Evolutionary conservation across 2,888 invertebrate genomes (phyloP), one percentile per base, ranked within the genome.

Genomic region (Drosophila ustulata): DNA sequence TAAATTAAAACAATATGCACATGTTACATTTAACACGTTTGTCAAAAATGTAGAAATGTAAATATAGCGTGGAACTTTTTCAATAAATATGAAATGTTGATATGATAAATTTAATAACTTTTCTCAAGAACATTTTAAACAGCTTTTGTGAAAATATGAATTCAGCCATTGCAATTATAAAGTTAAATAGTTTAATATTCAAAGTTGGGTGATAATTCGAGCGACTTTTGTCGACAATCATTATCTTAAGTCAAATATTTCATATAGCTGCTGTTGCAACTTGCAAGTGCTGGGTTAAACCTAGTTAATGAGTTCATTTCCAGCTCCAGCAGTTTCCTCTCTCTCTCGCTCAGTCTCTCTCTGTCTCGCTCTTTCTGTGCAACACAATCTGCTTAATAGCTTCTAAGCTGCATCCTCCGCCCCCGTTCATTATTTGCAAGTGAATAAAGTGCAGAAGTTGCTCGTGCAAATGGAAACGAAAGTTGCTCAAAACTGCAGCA

Each of bases 401-500:
- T 56, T 64, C 51, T 53, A 32, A 71, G 39, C 72, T 52, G 3
- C 11, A 11, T 4, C 11, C 11, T 4, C 4, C 11, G n/a, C 47
- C 30, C 25, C 61, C 45, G 28, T 9, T 28, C 47, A 55, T 56
- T 26, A 39, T 43, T 58, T 41, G 61, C 53, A 57, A 71, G 66
- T 58, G 62, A 57, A 47, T 72, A 78, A 67, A 64, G 26, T 32
- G 45, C 51, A 56, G n/a, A 75, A 77, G 3, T 66, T 57, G 39
- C 4, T 13, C 3, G 23, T 26, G 6, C n/a, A 37, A 13, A 9
- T 34, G 56, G 56, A 55, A 49, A 23, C 25, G 55, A 45, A 47
- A 62, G 37, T 55, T 62, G 43, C 45, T 30, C 37, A 43, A 73
- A 88, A 82, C 63, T 82, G 85, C 80, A 83, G 66, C 70, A 63